Conservation (phyloP, 2,888 invertebrate species). For the Neoaliturus tenellus region DNA sequence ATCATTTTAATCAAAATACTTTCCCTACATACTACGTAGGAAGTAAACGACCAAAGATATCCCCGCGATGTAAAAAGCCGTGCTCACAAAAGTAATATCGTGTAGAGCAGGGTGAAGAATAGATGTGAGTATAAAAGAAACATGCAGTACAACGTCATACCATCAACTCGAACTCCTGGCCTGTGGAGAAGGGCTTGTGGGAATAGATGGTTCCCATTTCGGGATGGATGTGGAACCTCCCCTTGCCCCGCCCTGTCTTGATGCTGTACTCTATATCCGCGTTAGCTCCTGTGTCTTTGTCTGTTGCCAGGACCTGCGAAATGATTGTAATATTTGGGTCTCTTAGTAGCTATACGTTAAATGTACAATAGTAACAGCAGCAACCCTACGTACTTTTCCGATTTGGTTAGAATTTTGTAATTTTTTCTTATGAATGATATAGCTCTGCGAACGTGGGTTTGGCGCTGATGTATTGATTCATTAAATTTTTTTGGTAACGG, state of each 20-base stretch:
- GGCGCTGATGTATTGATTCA: too few species aligned
- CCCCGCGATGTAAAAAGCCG: background rate
- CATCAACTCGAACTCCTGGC: slow-evolving; percentile 80
- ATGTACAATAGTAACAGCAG: too few species aligned
- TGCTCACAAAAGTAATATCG: background rate
- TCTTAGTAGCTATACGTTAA: too few species aligned
- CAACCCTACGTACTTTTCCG: too few species aligned
- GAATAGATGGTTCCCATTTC: slow-evolving; percentile 89
- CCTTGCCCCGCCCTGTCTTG: slow-evolving; percentile 85
- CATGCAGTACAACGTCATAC: slow-evolving; percentile 72
- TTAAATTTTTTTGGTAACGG: too few species aligned
- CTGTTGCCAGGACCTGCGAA: slow-evolving; percentile 86
- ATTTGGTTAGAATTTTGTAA: too few species aligned
- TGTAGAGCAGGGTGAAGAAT: background rate
- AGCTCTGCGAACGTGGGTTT: too few species aligned
- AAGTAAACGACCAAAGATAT: too few species aligned
- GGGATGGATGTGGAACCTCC: slow-evolving; percentile 89
- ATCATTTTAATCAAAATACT: too few species aligned
- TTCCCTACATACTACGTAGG: too few species aligned
- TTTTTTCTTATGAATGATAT: too few species aligned
- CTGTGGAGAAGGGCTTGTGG: slow-evolving; percentile 81
- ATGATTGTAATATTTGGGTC: background rate
- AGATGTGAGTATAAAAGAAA: background rate
- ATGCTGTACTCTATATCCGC: slow-evolving; percentile 89
- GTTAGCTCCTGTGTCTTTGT: slow-evolving; percentile 89